Evolutionary conservation across 1,140 invertebrate genomes (phyloP).

Genomic region (Aphis craccivora): DNA sequence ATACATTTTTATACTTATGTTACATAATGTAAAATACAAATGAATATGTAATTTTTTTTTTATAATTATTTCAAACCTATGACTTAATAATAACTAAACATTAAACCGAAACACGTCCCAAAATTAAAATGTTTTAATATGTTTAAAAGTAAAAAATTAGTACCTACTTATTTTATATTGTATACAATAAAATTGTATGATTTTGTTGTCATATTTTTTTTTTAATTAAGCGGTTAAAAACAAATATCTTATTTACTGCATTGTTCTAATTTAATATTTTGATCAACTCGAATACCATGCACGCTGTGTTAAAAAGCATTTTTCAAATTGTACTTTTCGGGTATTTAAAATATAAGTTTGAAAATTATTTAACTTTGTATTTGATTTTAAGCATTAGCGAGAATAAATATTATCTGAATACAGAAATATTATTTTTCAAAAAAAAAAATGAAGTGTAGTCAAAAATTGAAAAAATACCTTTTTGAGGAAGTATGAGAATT

Average conservation of each 20-base stretch:
- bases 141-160: background rate
- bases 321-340: background rate
- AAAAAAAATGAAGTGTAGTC: background rate
- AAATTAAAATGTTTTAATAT: background rate
- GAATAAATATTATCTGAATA: slow-evolving; percentile 3
- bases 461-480: slow-evolving; percentile 32
- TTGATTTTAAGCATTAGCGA: background rate
- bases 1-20: background rate
- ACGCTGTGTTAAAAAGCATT: background rate
- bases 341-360: background rate
- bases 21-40: background rate
- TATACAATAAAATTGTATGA: background rate
- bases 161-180: no score
- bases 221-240: background rate
- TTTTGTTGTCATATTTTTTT: background rate
- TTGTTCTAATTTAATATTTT: background rate
- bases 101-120: background rate
- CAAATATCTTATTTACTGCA: background rate
- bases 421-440: background rate
- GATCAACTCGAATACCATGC: background rate
- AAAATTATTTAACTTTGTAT: background rate
- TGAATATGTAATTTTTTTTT: no score
- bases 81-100: background rate
- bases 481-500: slow-evolving; percentile 27
- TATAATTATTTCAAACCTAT: background rate